Evolutionary conservation across 2,797 vertebrate species (phyloP).

Genomic region (Zalophus californianus): DNA sequence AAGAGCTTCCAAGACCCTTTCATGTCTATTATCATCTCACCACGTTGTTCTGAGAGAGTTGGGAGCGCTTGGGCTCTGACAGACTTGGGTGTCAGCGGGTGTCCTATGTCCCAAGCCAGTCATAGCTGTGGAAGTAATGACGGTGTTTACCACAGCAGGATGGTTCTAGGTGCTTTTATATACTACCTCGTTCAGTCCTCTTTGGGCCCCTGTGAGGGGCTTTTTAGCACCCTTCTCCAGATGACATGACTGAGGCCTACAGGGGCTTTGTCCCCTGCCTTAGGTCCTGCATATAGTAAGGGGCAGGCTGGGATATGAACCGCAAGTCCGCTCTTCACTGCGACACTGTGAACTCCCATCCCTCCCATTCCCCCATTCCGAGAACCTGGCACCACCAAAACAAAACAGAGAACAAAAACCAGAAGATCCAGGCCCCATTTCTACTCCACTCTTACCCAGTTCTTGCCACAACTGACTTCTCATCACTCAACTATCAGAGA

Average conservation of each 20-base stretch:
- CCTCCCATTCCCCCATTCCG: not conserved
- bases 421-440: not conserved
- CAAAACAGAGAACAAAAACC: not conserved
- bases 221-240: not conserved
- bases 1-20: not conserved
- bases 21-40: not conserved
- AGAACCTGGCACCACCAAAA: not conserved
- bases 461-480: not conserved
- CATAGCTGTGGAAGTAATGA: not conserved
- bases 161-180: not conserved
- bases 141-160: too few species aligned
- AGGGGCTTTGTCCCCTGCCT: not conserved
- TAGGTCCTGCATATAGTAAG: not conserved
- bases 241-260: not conserved
- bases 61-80: not conserved
- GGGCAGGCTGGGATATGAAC: not conserved
- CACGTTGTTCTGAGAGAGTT: not conserved
- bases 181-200: not conserved
- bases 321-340: not conserved
- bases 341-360: fast-evolving
- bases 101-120: not conserved
- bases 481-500: not conserved
- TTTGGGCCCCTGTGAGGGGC: not conserved
- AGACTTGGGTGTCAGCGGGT: not conserved
- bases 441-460: not conserved